Conservation (phyloP, 2,797 vertebrate species). For the Onychomys leucogaster region DNA sequence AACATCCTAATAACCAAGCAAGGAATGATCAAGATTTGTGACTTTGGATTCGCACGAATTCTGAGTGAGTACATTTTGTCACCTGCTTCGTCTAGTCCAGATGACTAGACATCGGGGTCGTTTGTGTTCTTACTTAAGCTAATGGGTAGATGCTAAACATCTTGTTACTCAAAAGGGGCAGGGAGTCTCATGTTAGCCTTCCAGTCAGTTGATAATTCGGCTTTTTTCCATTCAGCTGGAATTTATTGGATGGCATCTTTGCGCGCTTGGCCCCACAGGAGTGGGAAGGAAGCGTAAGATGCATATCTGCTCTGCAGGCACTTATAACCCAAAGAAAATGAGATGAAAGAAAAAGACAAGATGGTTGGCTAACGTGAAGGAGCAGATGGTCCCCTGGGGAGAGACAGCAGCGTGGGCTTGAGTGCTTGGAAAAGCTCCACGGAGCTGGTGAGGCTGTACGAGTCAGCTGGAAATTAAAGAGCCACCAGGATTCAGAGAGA, state of each 20-base stretch:
- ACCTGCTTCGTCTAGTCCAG: not conserved
- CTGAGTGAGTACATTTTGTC: constrained; percentile 89
- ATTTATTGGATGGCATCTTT: not conserved
- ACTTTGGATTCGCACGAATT: constrained; percentile 94
- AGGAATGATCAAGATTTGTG: constrained; percentile 94
- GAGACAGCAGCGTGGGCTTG: not conserved
- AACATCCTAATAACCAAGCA: constrained; percentile 95
- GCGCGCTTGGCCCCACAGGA: not conserved
- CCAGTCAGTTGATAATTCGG: not conserved
- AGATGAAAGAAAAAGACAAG: constrained; percentile 18
- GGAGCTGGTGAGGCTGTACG: not conserved
- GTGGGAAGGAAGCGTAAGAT: constrained; percentile 12
- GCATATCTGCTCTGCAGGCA: constrained; percentile 29
- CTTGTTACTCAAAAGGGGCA: not conserved
- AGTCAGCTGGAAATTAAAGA: not conserved
- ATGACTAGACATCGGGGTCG: not conserved
- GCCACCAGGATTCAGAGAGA: constrained; percentile 10
- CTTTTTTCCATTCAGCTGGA: not conserved
- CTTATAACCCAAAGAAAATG: not conserved
- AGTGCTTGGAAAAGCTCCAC: not conserved
- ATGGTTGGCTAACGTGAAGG: constrained; percentile 16
- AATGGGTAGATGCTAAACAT: not conserved
- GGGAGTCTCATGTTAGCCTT: not conserved
- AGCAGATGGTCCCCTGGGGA: not conserved
- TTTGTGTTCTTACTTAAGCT: constrained; percentile 36